Percentiles rank a stretch among this genome's conserved stretches.
Evolutionary conservation across 1,140 invertebrate species (phyloP).

Genomic region (Brachionus angularis): DNA sequence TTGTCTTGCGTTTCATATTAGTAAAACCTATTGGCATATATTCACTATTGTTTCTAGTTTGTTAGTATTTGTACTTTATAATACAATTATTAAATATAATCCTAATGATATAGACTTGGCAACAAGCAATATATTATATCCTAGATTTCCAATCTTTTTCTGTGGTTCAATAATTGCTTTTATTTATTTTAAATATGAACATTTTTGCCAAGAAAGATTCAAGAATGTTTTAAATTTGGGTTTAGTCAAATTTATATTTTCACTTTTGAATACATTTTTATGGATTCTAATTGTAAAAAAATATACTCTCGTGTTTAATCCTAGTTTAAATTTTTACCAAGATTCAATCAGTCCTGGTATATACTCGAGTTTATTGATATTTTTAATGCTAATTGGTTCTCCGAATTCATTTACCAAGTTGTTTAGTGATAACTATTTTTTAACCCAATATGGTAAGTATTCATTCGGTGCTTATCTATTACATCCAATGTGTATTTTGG

Average conservation of each 20-base stretch:
- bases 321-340: slow-evolving; percentile 1
- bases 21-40: background rate
- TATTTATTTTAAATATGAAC: slow-evolving; percentile 15
- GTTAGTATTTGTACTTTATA: slow-evolving; percentile 10
- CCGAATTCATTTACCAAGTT: too few relatives aligned
- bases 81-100: background rate
- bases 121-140: background rate
- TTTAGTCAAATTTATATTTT: background rate
- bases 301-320: background rate
- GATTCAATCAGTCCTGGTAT: too few relatives aligned
- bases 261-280: background rate
- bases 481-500: too few relatives aligned
- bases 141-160: slow-evolving; percentile 27
- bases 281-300: slow-evolving; percentile 16
- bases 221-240: too few relatives aligned
- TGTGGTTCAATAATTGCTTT: slow-evolving; percentile 10
- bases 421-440: too few relatives aligned
- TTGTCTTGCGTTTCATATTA: background rate
- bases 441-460: too few relatives aligned
- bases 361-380: too few relatives aligned
- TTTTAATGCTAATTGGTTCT: too few relatives aligned
- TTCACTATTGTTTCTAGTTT: background rate
- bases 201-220: background rate
- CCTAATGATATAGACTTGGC: background rate
- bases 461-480: too few relatives aligned